phyloP scores from a whole-genome alignment of 2,113 vertebrate genomes.

The Dasyprocta punctata region DNA sequence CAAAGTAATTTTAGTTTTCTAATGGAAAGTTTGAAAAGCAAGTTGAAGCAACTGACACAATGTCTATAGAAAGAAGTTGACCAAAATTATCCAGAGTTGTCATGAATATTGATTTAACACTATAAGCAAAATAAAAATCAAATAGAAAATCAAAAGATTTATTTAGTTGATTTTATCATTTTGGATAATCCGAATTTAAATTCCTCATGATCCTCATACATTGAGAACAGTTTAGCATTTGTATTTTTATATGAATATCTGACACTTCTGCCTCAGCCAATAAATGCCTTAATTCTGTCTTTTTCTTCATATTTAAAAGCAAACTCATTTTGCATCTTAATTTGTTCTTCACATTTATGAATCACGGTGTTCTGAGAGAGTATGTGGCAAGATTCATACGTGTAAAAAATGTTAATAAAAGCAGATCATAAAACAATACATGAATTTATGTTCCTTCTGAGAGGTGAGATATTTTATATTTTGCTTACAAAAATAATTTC shows the following conservation, averaged over 20 bases:
- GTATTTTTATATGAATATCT: conserved; percentile 1
- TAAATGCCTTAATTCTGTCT: neutral
- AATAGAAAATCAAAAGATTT: conserved; percentile 3
- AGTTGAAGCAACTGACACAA: neutral
- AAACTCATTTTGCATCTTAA: neutral
- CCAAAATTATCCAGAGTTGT: neutral
- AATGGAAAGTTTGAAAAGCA: neutral
- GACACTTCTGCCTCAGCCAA: no score
- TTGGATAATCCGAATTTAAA: neutral
- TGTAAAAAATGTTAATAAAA: neutral
- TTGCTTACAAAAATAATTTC: neutral
- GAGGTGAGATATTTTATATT: neutral
- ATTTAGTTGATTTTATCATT: conserved; percentile 28
- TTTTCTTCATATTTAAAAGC: neutral
- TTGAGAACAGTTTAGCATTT: neutral
- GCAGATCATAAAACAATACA: neutral
- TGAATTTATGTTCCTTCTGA: neutral
- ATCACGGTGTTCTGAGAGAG: neutral
- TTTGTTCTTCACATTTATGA: neutral
- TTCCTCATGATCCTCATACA: neutral
- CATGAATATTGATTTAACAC: conserved; percentile 11
- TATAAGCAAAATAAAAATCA: neutral
- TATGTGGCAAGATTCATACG: neutral
- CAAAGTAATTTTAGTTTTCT: neutral
- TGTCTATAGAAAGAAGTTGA: neutral